Conservation (phyloP, 1,140 invertebrate genomes). For the Meloidogyne hapla region DNA sequence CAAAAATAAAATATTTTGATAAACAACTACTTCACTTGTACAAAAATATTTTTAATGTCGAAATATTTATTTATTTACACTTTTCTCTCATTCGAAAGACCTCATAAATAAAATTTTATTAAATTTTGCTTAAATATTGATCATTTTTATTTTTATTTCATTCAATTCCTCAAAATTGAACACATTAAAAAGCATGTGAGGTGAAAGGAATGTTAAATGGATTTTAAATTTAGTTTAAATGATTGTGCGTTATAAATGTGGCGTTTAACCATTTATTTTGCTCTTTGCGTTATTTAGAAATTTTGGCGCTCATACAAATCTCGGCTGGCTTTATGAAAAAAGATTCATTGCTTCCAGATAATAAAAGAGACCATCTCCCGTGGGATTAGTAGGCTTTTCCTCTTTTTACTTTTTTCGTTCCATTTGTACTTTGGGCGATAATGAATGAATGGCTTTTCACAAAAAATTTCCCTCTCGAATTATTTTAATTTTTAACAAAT, state of each 20-base stretch:
- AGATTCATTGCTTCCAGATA: neutral
- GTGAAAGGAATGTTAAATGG: neutral
- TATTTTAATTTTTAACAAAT: no score
- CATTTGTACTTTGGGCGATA: neutral
- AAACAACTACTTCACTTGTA: no score
- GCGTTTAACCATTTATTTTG: neutral
- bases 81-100: no score
- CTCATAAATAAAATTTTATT: no score
- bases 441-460: neutral
- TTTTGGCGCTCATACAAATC: neutral
- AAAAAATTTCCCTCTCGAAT: no score
- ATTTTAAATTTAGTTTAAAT: neutral
- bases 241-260: no score
- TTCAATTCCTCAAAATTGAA: neutral
- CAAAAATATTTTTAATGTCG: no score
- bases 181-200: slow-evolving; percentile 2
- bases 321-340: neutral
- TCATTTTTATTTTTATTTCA: neutral
- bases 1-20: no score
- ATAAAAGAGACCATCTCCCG: neutral
- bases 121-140: no score
- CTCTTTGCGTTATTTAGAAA: neutral
- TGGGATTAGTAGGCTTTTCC: neutral
- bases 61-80: no score
- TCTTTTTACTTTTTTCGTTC: neutral